These are phyloP conservation scores for Helicorthomorpha holstii DNA, from an alignment of 1,140 invertebrate species.

Conservation along the genomic window DNA sequence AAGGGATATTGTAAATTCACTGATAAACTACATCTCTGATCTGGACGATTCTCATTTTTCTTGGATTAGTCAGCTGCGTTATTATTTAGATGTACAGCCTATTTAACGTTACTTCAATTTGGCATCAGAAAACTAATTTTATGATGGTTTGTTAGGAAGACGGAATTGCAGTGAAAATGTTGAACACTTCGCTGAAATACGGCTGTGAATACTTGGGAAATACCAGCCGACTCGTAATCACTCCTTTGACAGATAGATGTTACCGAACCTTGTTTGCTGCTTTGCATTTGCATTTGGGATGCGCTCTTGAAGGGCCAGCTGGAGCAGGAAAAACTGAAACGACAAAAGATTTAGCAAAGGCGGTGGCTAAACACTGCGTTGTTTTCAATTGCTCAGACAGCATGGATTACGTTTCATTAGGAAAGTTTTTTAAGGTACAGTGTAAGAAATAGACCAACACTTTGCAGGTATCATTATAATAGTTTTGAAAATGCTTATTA, in stretches of 20 bases:
- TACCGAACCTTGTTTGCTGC: constrained; percentile 85
- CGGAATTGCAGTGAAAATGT: constrained; percentile 67
- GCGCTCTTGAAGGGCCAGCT: constrained; percentile 85
- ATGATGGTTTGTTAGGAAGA: constrained; percentile 30
- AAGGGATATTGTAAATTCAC: constrained; percentile 56
- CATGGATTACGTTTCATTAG: constrained; percentile 78
- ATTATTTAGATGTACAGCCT: constrained; percentile 80
- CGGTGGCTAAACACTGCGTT: constrained; percentile 88
- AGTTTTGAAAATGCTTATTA: constrained; percentile 18
- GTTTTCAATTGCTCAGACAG: constrained; percentile 90
- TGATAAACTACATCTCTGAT: constrained; percentile 34
- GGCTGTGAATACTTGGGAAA: constrained; percentile 92
- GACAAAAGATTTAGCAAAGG: constrained; percentile 89
- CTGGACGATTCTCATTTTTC: constrained; percentile 59
- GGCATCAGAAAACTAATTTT: not conserved
- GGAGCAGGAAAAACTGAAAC: constrained; percentile 93
- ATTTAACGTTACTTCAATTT: not conserved
- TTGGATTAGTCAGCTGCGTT: constrained; percentile 79
- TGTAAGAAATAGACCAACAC: not conserved
- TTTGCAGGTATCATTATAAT: not conserved
- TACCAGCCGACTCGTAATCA: constrained; percentile 67
- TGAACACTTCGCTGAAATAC: constrained; percentile 74
- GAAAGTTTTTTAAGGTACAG: constrained; percentile 80
- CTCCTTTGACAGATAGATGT: constrained; percentile 71
- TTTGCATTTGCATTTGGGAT: constrained; percentile 52